phyloP scores from a whole-genome alignment of 2,113 vertebrate species.

The Bujurquina vittata region DNA sequence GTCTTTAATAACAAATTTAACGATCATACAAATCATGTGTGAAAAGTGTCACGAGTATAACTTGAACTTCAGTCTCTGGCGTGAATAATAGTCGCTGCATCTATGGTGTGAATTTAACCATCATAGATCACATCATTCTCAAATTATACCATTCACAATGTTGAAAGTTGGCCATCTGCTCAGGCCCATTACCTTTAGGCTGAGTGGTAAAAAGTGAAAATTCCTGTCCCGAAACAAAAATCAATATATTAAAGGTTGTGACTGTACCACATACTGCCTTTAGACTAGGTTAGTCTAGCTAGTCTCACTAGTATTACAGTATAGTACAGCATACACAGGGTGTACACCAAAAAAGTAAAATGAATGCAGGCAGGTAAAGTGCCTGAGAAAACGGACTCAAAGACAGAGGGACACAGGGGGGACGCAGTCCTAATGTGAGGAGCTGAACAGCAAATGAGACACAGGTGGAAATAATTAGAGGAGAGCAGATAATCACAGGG shows the following conservation, averaged over 20 bases:
- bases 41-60: neutral
- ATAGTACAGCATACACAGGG: no score
- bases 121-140: no score
- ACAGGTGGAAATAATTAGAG: neutral
- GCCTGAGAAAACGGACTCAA: neutral
- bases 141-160: no score
- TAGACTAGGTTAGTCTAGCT: no score
- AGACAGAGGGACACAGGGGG: neutral
- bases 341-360: neutral
- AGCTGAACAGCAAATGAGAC: conserved; percentile 5
- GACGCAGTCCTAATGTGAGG: neutral
- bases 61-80: neutral
- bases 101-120: no score
- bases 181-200: no score
- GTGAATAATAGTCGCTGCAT: neutral
- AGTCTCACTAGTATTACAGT: no score
- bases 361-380: neutral
- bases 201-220: no score
- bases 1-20: neutral
- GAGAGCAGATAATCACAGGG: neutral
- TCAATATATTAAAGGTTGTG: no score
- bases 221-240: no score
- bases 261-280: no score
- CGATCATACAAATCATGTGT: neutral
- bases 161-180: no score